Evolutionary conservation across 2,797 vertebrate genomes (phyloP), one percentile per base, ranked within the genome.

Genomic region (Muscicapa comitata): DNA sequence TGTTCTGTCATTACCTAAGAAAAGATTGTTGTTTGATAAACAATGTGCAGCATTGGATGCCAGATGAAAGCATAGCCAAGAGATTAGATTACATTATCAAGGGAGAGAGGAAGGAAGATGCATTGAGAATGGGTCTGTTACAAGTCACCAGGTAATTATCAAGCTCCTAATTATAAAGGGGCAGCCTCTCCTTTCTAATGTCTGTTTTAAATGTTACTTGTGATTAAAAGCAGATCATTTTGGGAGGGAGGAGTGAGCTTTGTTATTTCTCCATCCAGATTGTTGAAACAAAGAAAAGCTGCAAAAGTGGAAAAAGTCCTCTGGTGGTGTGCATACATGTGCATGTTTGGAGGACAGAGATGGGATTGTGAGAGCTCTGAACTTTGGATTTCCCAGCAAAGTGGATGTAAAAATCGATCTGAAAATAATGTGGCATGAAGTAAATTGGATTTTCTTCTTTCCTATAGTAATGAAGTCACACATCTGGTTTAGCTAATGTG

Each of bases 41-140:
- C 94, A 98, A 50, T 1, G 26, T 94, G 70, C 87, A 96, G 82
- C 91, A 86, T 16, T 93, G 94, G 91, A 95, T 97, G 96, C 97
- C 96, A 96, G 96, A 97, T 97, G 93, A 96, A 95, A 97, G 97
- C 96, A 90, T 77, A 97, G 96, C 95, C 93, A 95, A 82, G 93
- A 96, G 97, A 97, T 97, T 97, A 96, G 95, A 97, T 98, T 96
- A 93, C 97, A 96, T 95, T 97, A 95, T 96, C 91, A 93, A 95
- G 93, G 87, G 91, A 95, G 86, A 95, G 95, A 91, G 93, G 93
- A 96, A 96, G 88, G 92, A 97, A 90, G 95, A 96, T 94, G 92
- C 91, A 82, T 68, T 93, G 88, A 96, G 79, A 96, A 90, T 0
- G 17, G 80, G 71, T 96, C 93, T 96, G 63, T 91, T 95, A 80